Percentiles rank a stretch among this genome's conserved stretches.
Conservation (phyloP, 1,140 invertebrate genomes). For the Ephestia elutella region DNA sequence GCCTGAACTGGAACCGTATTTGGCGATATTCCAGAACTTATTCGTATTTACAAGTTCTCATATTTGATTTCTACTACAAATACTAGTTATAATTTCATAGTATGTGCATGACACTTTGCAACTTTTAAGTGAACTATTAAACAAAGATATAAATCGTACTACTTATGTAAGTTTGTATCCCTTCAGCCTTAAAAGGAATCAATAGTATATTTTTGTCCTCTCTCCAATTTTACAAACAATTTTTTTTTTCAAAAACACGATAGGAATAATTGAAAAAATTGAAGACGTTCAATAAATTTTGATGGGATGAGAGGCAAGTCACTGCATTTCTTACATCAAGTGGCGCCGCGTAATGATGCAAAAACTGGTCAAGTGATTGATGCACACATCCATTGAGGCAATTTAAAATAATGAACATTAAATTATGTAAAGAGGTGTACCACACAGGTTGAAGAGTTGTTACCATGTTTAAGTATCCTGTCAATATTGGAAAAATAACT, state of each 20-base stretch:
- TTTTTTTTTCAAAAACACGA: no score
- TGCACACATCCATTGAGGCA: conserved; percentile 11
- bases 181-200: no score
- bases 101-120: no score
- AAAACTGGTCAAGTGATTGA: conserved; percentile 11
- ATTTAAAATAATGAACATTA: conserved; percentile 22
- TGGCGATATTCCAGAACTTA: conserved; percentile 28
- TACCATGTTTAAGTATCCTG: conserved; percentile 14
- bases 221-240: no score
- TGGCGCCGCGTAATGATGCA: conserved; percentile 5
- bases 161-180: no score
- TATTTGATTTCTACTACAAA: no score
- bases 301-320: not conserved
- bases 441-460: conserved; percentile 7
- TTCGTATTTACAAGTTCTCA: not conserved
- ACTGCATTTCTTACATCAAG: not conserved
- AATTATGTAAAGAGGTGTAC: conserved; percentile 21
- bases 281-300: not conserved
- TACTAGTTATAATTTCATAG: no score
- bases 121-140: no score
- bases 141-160: no score
- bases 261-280: no score
- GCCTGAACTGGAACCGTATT: no score
- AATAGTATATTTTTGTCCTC: no score
- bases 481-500: not conserved